phyloP scores from a whole-genome alignment of 1,140 invertebrate species.

The Habropoda laboriosa region DNA sequence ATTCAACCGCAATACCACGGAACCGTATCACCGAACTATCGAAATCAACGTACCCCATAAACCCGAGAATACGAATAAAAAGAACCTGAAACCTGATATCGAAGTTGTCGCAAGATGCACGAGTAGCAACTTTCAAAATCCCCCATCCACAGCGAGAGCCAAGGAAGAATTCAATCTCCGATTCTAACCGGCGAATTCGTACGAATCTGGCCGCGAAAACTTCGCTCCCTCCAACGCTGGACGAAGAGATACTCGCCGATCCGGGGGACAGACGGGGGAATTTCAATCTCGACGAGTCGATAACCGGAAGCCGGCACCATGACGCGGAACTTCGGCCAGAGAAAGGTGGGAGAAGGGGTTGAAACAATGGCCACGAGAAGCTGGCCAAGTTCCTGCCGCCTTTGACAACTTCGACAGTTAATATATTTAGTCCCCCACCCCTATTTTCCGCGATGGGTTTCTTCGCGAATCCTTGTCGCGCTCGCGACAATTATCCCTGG shows the following conservation, averaged over 20 bases:
- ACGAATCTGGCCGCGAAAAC: background rate
- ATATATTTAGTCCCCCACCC: too few relatives aligned
- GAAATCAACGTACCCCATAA: too few relatives aligned
- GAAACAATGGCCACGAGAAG: slow-evolving; percentile 61
- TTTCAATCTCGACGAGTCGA: slow-evolving; percentile 62
- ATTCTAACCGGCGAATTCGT: background rate
- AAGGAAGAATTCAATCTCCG: background rate
- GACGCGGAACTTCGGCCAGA: slow-evolving; percentile 35
- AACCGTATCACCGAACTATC: too few relatives aligned
- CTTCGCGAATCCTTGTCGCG: background rate
- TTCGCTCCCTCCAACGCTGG: background rate
- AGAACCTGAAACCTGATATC: background rate
- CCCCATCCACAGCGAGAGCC: background rate
- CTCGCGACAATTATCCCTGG: slow-evolving; percentile 6
- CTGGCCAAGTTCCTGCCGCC: slow-evolving; percentile 44
- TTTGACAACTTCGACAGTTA: slow-evolving; percentile 69
- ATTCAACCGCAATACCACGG: too few relatives aligned
- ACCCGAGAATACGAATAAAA: too few relatives aligned
- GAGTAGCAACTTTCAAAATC: background rate
- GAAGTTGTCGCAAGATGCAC: background rate
- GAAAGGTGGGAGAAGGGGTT: background rate
- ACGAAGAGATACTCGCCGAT: slow-evolving; percentile 21
- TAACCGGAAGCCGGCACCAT: slow-evolving; percentile 50
- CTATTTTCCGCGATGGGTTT: slow-evolving; percentile 10
- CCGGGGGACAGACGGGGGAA: slow-evolving; percentile 33